Conservation (phyloP, 2,888 invertebrate genomes). For the Oscheius sp. region DNA sequence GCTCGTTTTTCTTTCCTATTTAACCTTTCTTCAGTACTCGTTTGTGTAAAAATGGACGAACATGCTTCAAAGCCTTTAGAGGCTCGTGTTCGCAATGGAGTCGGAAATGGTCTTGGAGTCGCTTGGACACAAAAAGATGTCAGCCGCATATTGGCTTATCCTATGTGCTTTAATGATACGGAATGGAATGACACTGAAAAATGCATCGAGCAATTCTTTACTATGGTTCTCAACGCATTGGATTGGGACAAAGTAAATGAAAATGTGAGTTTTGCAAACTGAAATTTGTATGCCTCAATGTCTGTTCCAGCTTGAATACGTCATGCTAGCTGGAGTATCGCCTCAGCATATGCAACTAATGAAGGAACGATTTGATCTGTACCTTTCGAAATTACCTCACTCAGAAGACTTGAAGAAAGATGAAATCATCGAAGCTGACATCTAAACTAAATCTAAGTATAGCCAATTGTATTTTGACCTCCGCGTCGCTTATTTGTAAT, state of each 20-base stretch:
- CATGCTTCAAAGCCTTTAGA: background rate
- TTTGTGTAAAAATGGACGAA: conserved; percentile 3
- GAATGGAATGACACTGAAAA: conserved; percentile 5
- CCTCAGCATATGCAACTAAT: background rate
- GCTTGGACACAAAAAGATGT: background rate
- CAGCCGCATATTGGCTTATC: conserved; percentile 8
- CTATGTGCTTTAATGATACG: conserved; percentile 2
- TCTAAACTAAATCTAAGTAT: no score
- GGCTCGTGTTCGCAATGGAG: conserved; percentile 7
- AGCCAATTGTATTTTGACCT: no score
- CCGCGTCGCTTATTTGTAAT: no score
- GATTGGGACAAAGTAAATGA: background rate
- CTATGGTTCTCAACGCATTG: conserved; percentile 5
- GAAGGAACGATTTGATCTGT: conserved; percentile 5
- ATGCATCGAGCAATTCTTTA: conserved; percentile 3
- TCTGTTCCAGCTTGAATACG: background rate
- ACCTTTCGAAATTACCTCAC: background rate
- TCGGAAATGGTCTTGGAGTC: conserved; percentile 16
- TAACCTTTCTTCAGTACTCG: conserved; percentile 4
- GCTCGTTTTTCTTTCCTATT: background rate
- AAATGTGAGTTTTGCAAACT: no score
- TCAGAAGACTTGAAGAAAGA: no score
- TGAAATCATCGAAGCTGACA: no score
- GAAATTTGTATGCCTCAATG: no score
- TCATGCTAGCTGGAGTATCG: conserved; percentile 6